Percentiles rank a stretch among this genome's conserved stretches.
Conservation (phyloP, 2,113 vertebrate species). For the Nestor notabilis region DNA sequence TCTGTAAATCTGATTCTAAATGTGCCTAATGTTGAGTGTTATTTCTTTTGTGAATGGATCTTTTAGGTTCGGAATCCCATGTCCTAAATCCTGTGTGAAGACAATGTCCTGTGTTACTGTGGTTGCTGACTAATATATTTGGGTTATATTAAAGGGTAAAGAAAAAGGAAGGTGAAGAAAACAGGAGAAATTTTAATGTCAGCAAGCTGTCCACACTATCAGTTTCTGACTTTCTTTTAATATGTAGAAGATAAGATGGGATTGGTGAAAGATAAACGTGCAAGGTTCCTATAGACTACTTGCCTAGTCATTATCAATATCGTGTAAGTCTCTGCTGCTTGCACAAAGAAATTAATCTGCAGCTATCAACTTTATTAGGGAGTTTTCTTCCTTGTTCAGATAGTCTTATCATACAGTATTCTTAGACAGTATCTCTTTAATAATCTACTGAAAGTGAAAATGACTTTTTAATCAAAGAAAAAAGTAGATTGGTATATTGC, state of each 20-base stretch:
- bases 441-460: neutral
- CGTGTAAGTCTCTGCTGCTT: neutral
- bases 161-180: conserved; percentile 8
- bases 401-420: neutral
- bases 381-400: neutral
- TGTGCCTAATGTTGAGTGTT: neutral
- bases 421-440: neutral
- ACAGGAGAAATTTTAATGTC: neutral
- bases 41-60: neutral
- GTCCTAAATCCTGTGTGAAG: neutral
- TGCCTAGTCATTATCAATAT: neutral
- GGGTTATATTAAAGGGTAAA: neutral
- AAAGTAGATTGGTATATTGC: neutral
- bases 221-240: neutral
- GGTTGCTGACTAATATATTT: neutral
- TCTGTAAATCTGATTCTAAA: neutral
- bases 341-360: neutral
- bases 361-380: neutral
- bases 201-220: neutral
- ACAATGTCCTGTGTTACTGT: neutral
- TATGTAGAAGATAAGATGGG: neutral
- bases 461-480: neutral
- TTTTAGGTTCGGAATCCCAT: neutral
- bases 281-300: neutral
- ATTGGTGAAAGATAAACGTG: conserved; percentile 29